These are phyloP conservation scores for Sebastes fasciatus DNA, from an alignment of 2,113 vertebrate genomes.

Conservation along the genomic window DNA sequence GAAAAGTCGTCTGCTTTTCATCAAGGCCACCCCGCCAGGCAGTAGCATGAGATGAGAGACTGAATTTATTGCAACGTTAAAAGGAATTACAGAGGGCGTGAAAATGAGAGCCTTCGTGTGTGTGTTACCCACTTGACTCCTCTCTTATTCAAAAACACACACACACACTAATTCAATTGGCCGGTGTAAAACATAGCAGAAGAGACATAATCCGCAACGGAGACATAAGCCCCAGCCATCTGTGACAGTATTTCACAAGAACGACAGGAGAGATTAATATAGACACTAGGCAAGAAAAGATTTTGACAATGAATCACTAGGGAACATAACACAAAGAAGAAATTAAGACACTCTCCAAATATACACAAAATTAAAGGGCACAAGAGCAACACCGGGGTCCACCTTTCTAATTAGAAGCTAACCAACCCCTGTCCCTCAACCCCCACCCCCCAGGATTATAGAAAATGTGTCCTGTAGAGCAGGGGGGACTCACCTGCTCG, in stretches of 20 bases:
- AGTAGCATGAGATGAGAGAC: slow-evolving; percentile 51
- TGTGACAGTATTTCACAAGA: slow-evolving; percentile 33
- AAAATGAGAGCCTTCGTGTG: slow-evolving; percentile 54
- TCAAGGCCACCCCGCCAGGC: slow-evolving; percentile 55
- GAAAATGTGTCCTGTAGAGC: slow-evolving; percentile 6
- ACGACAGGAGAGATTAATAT: neutral
- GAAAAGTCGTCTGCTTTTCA: slow-evolving; percentile 73
- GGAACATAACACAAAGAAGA: neutral
- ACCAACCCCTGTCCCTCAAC: slow-evolving; percentile 22
- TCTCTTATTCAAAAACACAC: slow-evolving; percentile 15
- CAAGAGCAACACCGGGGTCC: neutral
- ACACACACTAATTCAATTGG: neutral
- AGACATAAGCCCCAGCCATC: slow-evolving; percentile 27
- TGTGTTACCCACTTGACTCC: slow-evolving; percentile 15
- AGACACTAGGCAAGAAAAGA: neutral
- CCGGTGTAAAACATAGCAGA: slow-evolving; percentile 30
- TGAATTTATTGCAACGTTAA: slow-evolving; percentile 65
- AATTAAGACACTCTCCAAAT: neutral
- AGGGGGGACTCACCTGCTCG: slow-evolving; percentile 30
- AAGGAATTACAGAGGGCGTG: slow-evolving; percentile 63
- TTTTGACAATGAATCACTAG: neutral
- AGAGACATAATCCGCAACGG: slow-evolving; percentile 22
- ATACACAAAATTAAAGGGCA: neutral
- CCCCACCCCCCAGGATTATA: slow-evolving; percentile 30
- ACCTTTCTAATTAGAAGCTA: slow-evolving; percentile 42